A percentile compares a stretch with the other conserved stretches of the same genome.
Conservation (phyloP, 2,888 invertebrate species). For the Linnaemya tessellans region DNA sequence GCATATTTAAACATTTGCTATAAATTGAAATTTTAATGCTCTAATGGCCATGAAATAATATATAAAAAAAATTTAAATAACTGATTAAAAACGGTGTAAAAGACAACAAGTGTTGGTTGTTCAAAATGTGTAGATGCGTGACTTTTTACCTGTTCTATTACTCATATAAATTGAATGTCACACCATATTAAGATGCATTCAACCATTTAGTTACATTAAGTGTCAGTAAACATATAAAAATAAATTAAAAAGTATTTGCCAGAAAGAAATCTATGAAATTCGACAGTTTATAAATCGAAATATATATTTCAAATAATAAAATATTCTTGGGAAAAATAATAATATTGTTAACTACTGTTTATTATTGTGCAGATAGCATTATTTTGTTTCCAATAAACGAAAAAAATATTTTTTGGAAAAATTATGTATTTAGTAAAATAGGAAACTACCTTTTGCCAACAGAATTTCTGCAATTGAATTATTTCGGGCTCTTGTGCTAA, state of each 20-base stretch:
- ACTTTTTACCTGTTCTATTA: conserved; percentile 29
- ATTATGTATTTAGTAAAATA: no score
- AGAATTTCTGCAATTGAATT: no score
- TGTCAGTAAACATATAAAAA: conserved; percentile 52
- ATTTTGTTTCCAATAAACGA: no score
- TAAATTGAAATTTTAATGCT: conserved; percentile 41
- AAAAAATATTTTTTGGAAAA: no score
- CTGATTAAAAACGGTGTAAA: background rate
- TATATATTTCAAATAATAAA: conserved; percentile 1
- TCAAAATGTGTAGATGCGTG: background rate
- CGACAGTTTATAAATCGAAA: conserved; percentile 66
- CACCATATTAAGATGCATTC: conserved; percentile 50
- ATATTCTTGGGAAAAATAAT: no score
- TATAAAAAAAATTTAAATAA: background rate
- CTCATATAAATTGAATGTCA: conserved; percentile 56
- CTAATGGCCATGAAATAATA: conserved; percentile 26
- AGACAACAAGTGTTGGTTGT: background rate
- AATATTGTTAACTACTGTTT: no score
- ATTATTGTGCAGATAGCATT: no score
- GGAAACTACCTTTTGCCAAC: no score
- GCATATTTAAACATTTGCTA: conserved; percentile 32
- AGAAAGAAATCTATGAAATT: background rate
- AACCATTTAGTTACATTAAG: conserved; percentile 49
- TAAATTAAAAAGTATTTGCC: conserved; percentile 26
- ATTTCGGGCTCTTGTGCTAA: no score